A percentile compares a stretch with the other conserved stretches of the same genome.
phyloP scores from a whole-genome alignment of 1,140 invertebrate genomes.

The Chrysoperla carnea region DNA sequence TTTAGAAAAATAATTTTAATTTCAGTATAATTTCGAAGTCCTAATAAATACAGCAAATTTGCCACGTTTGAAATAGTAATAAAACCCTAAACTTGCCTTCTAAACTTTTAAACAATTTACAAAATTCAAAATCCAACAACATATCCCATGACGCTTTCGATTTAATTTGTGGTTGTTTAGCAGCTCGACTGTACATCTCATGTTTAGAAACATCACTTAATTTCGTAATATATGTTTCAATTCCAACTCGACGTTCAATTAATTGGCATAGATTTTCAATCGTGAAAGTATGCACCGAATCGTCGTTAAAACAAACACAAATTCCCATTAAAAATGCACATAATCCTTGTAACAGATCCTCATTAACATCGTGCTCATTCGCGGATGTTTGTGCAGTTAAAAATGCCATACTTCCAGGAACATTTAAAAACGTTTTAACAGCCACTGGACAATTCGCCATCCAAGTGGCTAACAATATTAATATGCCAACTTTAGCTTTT shows the following conservation, averaged over 20 bases:
- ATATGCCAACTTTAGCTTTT: slow-evolving; percentile 78
- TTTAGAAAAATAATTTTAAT: no score
- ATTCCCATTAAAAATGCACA: slow-evolving; percentile 90
- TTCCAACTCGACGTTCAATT: slow-evolving; percentile 78
- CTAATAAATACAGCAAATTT: no score
- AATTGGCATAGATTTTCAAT: slow-evolving; percentile 70
- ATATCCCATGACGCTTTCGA: slow-evolving; percentile 61
- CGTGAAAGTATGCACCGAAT: slow-evolving; percentile 59
- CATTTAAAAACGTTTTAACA: slow-evolving; percentile 67
- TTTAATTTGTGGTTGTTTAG: slow-evolving; percentile 81
- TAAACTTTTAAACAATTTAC: slow-evolving; percentile 63
- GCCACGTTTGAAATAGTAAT: no score
- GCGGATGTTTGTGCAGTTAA: slow-evolving; percentile 60
- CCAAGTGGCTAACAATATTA: slow-evolving; percentile 87
- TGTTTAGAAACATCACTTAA: slow-evolving; percentile 72
- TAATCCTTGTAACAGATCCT: slow-evolving; percentile 74
- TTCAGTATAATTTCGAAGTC: no score
- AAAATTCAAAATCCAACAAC: slow-evolving; percentile 91
- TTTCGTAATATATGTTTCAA: slow-evolving; percentile 78
- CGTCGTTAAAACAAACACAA: slow-evolving; percentile 85
- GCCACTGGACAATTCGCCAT: slow-evolving; percentile 66
- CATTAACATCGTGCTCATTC: slow-evolving; percentile 71
- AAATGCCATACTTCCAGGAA: slow-evolving; percentile 74
- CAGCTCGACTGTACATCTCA: slow-evolving; percentile 78
- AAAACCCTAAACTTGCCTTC: no score